These are phyloP conservation scores for Clivina fossor DNA, from an alignment of 2,888 invertebrate species.

Conservation along the genomic window DNA sequence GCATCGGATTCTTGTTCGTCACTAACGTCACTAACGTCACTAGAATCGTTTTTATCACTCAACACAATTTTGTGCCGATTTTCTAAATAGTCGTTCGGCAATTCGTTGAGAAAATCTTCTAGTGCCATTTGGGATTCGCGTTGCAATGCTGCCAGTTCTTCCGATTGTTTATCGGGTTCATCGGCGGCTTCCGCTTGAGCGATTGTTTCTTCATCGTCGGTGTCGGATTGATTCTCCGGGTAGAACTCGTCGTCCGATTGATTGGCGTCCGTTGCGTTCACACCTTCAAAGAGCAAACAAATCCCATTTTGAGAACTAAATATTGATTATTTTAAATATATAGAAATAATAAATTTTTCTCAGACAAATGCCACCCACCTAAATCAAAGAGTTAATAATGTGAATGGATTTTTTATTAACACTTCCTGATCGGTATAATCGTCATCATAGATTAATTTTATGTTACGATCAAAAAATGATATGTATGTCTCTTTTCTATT, in stretches of 20 bases:
- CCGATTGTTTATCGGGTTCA: conserved; percentile 59
- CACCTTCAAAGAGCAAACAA: not conserved
- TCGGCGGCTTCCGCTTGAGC: conserved; percentile 74
- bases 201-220: conserved; percentile 93
- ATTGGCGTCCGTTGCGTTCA: no score
- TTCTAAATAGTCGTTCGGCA: conserved; percentile 80
- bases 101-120: conserved; percentile 78
- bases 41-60: no score
- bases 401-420: no score
- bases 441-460: no score
- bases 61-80: conserved; percentile 63
- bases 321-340: no score
- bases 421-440: no score
- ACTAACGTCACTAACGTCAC: conserved; percentile 47
- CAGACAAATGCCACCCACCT: no score
- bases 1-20: conserved; percentile 14
- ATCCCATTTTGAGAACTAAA: not conserved
- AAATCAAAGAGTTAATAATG: no score
- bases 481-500: no score
- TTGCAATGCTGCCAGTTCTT: conserved; percentile 82
- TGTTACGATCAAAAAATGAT: no score
- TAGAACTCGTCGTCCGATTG: conserved; percentile 73
- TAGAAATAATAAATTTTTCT: no score
- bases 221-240: conserved; percentile 72
- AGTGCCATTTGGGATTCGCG: conserved; percentile 88